Evolutionary conservation across 2,113 vertebrate genomes (phyloP).

Genomic region (Paraplagusia blochii): DNA sequence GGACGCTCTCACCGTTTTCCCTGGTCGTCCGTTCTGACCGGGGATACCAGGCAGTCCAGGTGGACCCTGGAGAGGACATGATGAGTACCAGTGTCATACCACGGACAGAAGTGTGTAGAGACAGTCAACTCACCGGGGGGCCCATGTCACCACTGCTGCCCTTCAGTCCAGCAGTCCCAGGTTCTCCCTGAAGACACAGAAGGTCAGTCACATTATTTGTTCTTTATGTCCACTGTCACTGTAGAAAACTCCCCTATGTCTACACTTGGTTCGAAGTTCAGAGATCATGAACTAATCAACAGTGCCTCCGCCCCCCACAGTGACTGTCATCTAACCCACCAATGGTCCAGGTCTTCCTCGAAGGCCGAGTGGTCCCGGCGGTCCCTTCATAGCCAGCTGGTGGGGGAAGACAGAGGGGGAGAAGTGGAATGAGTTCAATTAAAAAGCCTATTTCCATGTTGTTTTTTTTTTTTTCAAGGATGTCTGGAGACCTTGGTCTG

Average conservation of each 20-base stretch:
- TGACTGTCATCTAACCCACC: conserved; percentile 74
- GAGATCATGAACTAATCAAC: too few species aligned
- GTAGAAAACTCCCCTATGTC: too few species aligned
- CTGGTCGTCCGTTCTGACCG: conserved; percentile 68
- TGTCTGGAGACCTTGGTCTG: conserved; percentile 83
- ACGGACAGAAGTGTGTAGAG: background rate
- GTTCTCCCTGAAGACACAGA: conserved; percentile 76
- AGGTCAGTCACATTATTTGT: background rate
- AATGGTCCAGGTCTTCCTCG: conserved; percentile 89
- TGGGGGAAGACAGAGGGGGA: conserved; percentile 1
- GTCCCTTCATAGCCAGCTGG: conserved; percentile 89
- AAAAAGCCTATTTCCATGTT: background rate
- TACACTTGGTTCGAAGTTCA: too few species aligned
- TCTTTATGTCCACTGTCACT: too few species aligned
- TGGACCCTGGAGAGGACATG: conserved; percentile 56
- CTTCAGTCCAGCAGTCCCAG: conserved; percentile 85
- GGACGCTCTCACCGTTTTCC: conserved; percentile 66
- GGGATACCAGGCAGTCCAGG: conserved; percentile 55
- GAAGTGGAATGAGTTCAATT: too few species aligned
- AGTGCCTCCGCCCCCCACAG: too few species aligned
- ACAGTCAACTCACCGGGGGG: conserved; percentile 75
- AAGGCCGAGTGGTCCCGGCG: conserved; percentile 88
- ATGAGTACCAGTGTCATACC: background rate
- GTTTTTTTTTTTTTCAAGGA: background rate
- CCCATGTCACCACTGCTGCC: conserved; percentile 84